Evolutionary conservation across 1,140 invertebrate genomes (phyloP).

Genomic region (Thrips palmi): DNA sequence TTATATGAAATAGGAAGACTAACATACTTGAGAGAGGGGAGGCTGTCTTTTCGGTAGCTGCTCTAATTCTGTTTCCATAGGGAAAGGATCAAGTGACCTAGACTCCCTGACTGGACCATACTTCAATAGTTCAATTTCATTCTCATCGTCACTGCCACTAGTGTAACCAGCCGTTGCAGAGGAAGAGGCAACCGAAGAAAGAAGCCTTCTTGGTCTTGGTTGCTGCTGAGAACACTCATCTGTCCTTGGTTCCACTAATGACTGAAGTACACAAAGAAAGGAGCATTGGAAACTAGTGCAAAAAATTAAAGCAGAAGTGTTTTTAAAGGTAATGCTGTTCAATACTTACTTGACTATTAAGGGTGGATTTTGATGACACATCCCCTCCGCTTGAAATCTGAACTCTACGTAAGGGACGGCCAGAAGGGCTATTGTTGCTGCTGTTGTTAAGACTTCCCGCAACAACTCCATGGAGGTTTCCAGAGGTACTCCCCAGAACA

Average conservation of each 20-base stretch:
- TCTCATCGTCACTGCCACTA: too few species aligned
- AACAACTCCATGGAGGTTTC: conserved; percentile 21
- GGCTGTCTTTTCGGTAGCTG: conserved; percentile 11
- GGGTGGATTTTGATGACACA: neutral
- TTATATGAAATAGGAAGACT: neutral
- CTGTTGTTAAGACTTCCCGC: conserved; percentile 14
- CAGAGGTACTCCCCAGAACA: too few species aligned
- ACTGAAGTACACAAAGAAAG: neutral
- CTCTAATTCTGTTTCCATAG: conserved; percentile 8
- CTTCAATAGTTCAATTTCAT: too few species aligned
- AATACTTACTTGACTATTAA: too few species aligned
- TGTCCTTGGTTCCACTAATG: neutral
- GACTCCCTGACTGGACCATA: conserved; percentile 10
- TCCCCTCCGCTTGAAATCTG: conserved; percentile 9
- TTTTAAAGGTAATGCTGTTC: too few species aligned
- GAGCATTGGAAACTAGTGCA: too few species aligned
- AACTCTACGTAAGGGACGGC: conserved; percentile 5
- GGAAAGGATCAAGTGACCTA: conserved; percentile 17
- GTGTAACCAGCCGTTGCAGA: conserved; percentile 7
- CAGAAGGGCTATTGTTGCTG: conserved; percentile 13
- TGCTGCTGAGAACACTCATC: neutral
- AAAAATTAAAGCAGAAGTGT: too few species aligned
- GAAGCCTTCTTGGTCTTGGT: too few species aligned
- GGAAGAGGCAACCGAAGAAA: neutral
- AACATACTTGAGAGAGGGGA: conserved; percentile 11